These are phyloP conservation scores for Herminia tarsipennalis DNA, from an alignment of 2,888 invertebrate species.

Conservation along the genomic window DNA sequence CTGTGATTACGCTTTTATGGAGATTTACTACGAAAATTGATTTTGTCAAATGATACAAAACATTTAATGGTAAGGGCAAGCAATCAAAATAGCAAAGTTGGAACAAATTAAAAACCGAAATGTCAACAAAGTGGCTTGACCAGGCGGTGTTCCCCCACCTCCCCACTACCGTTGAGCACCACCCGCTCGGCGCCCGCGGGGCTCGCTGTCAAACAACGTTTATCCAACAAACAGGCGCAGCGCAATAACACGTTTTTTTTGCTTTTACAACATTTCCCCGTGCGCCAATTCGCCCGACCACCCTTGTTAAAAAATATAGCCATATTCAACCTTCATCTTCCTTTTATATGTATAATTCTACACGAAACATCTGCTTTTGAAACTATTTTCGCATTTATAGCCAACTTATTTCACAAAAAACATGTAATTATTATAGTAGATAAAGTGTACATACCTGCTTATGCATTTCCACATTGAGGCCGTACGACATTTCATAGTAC, in stretches of 20 bases:
- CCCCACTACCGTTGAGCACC: conserved; percentile 32
- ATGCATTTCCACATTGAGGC: conserved; percentile 98
- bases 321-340: conserved; percentile 53
- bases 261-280: conserved; percentile 66
- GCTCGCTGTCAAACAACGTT: conserved; percentile 77
- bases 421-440: conserved; percentile 7
- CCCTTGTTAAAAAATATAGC: conserved; percentile 54
- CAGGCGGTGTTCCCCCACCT: conserved; percentile 41
- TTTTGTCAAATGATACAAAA: conserved; percentile 48
- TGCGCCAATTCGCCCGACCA: conserved; percentile 58
- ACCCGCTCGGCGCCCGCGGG: conserved; percentile 43
- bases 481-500: conserved; percentile 99
- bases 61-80: conserved; percentile 16
- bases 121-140: conserved; percentile 68
- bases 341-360: conserved; percentile 43
- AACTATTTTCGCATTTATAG: conserved; percentile 19
- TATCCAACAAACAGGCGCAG: conserved; percentile 72
- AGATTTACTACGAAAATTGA: conserved; percentile 21
- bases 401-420: conserved; percentile 8
- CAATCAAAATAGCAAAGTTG: conserved; percentile 49
- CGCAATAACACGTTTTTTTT: conserved; percentile 75
- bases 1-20: conserved; percentile 29
- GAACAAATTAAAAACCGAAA: conserved; percentile 66
- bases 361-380: conserved; percentile 43
- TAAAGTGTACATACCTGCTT: conserved; percentile 91